Evolutionary conservation across 2,888 invertebrate genomes (phyloP).

Genomic region (Saturnia japonica): DNA sequence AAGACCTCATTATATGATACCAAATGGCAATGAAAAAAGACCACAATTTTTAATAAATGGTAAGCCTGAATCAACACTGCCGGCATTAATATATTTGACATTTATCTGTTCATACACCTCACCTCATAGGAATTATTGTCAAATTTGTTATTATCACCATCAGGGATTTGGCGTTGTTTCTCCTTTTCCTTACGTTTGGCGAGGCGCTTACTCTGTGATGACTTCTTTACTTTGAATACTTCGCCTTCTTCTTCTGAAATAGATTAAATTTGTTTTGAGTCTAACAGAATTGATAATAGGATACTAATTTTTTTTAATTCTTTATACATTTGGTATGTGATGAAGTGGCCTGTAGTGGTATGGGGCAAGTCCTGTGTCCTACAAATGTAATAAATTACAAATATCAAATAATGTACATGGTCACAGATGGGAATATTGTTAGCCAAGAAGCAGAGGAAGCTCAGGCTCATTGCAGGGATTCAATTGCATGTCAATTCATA

Average conservation of each 20-base stretch:
- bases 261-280: background rate
- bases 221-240: conserved; percentile 97
- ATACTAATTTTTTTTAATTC: no score
- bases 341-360: no score
- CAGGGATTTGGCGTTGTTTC: conserved; percentile 55
- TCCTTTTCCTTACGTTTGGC: conserved; percentile 93
- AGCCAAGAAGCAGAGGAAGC: no score
- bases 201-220: conserved; percentile 94
- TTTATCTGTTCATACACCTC: conserved; percentile 39
- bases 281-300: no score
- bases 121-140: conserved; percentile 68
- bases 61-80: background rate
- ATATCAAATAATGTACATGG: no score
- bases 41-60: background rate
- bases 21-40: background rate
- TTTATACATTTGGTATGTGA: no score
- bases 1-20: background rate
- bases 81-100: background rate
- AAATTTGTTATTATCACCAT: conserved; percentile 70
- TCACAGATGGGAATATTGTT: no score
- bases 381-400: no score
- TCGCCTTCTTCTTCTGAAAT: conserved; percentile 88
- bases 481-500: no score
- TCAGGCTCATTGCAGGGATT: no score
- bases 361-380: no score